A percentile compares a stretch with the other conserved stretches of the same genome.
Conservation (phyloP, 2,113 vertebrate species). For the Narcine bancroftii region DNA sequence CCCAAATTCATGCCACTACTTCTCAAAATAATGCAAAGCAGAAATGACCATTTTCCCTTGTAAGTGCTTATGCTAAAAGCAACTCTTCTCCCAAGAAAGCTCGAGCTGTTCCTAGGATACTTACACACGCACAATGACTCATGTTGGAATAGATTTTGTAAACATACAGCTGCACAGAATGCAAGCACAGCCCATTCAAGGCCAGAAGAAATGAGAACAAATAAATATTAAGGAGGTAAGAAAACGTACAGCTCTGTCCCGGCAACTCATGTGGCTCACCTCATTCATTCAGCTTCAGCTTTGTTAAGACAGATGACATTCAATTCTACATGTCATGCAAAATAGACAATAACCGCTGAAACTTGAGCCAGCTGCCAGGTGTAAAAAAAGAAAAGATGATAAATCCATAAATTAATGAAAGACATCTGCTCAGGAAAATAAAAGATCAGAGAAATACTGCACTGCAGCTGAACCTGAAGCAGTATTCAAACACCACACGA, state of each 20-base stretch:
- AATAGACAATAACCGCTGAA: slow-evolving; percentile 85
- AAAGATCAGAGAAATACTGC: slow-evolving; percentile 75
- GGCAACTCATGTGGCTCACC: slow-evolving; percentile 62
- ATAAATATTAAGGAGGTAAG: slow-evolving; percentile 80
- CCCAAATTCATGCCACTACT: slow-evolving; percentile 1
- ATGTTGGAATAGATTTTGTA: slow-evolving; percentile 77
- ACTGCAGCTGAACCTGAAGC: slow-evolving; percentile 75
- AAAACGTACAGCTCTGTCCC: slow-evolving; percentile 54
- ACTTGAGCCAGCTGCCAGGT: slow-evolving; percentile 91
- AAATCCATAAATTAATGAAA: slow-evolving; percentile 97
- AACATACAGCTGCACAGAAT: slow-evolving; percentile 79
- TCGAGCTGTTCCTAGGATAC: slow-evolving; percentile 78
- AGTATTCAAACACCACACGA: slow-evolving; percentile 73
- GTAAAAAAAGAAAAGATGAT: slow-evolving; percentile 82
- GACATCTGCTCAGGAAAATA: slow-evolving; percentile 89
- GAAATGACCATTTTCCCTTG: slow-evolving; percentile 70
- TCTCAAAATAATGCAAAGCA: slow-evolving; percentile 46
- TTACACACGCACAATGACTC: slow-evolving; percentile 78
- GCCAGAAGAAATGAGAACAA: slow-evolving; percentile 81
- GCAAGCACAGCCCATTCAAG: slow-evolving; percentile 77
- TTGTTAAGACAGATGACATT: slow-evolving; percentile 80
- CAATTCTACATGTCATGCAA: slow-evolving; percentile 75
- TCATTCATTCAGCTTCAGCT: slow-evolving; percentile 69
- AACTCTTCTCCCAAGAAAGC: slow-evolving; percentile 78
- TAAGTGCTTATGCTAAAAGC: slow-evolving; percentile 71